Conservation (phyloP, 2,888 invertebrate species). For the Apantesis nais region DNA sequence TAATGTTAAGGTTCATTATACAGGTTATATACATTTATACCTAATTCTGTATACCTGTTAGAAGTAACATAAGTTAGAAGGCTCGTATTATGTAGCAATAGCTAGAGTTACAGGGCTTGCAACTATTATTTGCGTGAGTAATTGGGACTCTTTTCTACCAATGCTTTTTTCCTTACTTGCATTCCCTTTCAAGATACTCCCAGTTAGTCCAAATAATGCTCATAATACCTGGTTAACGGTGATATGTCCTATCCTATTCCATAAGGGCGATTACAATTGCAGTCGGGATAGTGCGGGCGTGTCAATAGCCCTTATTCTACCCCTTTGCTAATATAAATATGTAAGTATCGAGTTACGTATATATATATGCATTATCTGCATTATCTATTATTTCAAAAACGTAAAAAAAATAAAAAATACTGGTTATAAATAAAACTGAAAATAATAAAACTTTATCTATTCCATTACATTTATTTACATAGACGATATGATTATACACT, state of each 20-base stretch:
- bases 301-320: too few relatives aligned
- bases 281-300: too few relatives aligned
- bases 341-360: too few relatives aligned
- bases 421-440: slow-evolving; percentile 32
- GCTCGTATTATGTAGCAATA: background rate
- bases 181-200: background rate
- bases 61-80: background rate
- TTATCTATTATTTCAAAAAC: slow-evolving; percentile 12
- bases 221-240: background rate
- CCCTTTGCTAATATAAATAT: too few relatives aligned
- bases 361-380: too few relatives aligned
- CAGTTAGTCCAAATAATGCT: background rate
- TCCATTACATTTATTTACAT: slow-evolving; percentile 20
- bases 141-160: too few relatives aligned
- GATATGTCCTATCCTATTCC: too few relatives aligned
- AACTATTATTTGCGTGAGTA: background rate
- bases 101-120: too few relatives aligned
- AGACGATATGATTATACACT: slow-evolving; percentile 28
- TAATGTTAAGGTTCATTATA: background rate
- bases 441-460: slow-evolving; percentile 32
- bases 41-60: too few relatives aligned
- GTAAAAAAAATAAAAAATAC: slow-evolving; percentile 34
- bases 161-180: background rate
- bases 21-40: background rate
- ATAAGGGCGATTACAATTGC: too few relatives aligned